A percentile compares a stretch with the other conserved stretches of the same genome.
Evolutionary conservation across 2,888 invertebrate species (phyloP).

Genomic region (Acanthacorydalis orientalis): DNA sequence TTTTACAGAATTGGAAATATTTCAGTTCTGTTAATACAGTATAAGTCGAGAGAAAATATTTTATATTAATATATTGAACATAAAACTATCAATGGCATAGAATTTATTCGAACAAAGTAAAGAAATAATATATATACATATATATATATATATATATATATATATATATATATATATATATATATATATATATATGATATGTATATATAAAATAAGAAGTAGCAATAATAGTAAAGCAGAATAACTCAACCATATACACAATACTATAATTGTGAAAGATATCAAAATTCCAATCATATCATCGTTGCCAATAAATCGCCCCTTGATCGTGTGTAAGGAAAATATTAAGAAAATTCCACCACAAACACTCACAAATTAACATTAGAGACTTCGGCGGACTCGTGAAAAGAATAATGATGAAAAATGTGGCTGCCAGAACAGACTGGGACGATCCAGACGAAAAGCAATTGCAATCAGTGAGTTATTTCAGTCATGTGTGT

Average conservation of each 20-base stretch:
- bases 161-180: slow-evolving; percentile 4
- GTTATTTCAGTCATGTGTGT: not conserved
- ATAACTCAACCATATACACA: too few species aligned
- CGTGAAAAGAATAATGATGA: not conserved
- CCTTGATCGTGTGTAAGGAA: too few species aligned
- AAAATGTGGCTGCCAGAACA: not conserved
- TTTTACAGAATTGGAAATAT: too few species aligned
- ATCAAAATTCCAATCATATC: too few species aligned
- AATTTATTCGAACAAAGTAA: not conserved
- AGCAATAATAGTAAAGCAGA: too few species aligned
- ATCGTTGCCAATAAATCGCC: too few species aligned
- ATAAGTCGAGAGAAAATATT: too few species aligned
- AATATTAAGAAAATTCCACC: too few species aligned
- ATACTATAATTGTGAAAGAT: too few species aligned
- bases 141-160: slow-evolving; percentile 1
- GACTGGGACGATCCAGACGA: not conserved
- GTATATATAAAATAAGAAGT: not conserved
- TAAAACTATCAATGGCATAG: not conserved
- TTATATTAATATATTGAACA: not conserved
- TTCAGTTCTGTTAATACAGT: too few species aligned
- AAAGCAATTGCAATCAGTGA: not conserved
- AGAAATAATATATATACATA: not conserved
- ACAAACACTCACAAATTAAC: not conserved
- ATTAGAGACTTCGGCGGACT: not conserved
- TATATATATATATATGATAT: slow-evolving; percentile 1